These are phyloP conservation scores for Phoenicopterus ruber DNA, from an alignment of 2,113 vertebrate genomes.

Conservation along the genomic window DNA sequence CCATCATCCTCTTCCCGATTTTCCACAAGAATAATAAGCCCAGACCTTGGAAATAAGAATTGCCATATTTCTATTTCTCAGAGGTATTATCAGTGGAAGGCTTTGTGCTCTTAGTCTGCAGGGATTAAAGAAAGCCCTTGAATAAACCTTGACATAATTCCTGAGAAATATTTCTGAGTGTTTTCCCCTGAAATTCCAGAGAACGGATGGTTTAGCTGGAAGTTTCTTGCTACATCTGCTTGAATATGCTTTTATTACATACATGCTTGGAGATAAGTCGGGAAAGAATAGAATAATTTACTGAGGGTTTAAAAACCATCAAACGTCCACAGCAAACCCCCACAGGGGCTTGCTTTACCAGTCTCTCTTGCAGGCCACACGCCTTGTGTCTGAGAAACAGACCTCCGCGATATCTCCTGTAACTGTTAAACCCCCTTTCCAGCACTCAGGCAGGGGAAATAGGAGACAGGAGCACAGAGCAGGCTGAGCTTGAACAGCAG, in stretches of 20 bases:
- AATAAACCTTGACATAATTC: conserved; percentile 56
- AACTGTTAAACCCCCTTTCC: neutral
- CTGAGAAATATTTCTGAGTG: neutral
- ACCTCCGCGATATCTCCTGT: neutral
- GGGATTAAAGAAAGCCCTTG: conserved; percentile 56
- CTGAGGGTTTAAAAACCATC: neutral
- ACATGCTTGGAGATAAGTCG: neutral
- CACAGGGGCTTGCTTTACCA: neutral
- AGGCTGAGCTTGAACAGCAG: neutral
- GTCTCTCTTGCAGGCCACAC: neutral
- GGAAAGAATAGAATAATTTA: neutral
- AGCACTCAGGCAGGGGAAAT: neutral
- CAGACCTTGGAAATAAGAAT: neutral
- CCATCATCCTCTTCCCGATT: neutral
- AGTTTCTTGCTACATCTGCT: neutral
- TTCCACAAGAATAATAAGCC: neutral
- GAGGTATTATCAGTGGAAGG: neutral
- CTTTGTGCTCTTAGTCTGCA: conserved; percentile 25
- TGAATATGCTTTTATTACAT: neutral
- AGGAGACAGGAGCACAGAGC: neutral
- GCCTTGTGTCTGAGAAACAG: neutral
- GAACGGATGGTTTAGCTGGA: neutral
- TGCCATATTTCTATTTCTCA: neutral
- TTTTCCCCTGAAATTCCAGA: conserved; percentile 8
- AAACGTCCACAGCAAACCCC: neutral